These are phyloP conservation scores for Eupithecia pulchellata DNA, from an alignment of 2,888 invertebrate species.

Conservation along the genomic window DNA sequence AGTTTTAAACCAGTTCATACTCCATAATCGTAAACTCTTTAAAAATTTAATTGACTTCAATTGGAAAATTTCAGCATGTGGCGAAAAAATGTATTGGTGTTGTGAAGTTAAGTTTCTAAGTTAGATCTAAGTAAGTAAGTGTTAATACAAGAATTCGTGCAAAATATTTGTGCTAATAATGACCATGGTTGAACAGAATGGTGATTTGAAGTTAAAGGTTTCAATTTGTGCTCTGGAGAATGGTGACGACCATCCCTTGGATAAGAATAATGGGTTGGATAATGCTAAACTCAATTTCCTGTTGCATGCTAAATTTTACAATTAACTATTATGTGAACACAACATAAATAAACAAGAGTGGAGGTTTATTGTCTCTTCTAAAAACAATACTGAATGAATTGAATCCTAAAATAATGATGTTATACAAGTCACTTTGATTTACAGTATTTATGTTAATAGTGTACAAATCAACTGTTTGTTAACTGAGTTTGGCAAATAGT, in stretches of 20 bases:
- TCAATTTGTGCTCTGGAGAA: neutral
- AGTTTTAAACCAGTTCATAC: too few species aligned
- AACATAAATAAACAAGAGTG: neutral
- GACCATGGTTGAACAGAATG: neutral
- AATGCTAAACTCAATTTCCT: neutral
- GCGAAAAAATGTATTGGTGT: too few species aligned
- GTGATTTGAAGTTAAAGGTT: neutral
- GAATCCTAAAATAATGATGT: neutral
- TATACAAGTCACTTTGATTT: neutral
- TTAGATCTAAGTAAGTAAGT: too few species aligned
- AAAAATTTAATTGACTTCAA: too few species aligned
- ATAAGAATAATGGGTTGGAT: neutral
- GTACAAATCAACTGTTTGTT: neutral
- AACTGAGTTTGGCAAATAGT: neutral
- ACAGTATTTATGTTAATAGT: neutral
- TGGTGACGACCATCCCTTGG: neutral
- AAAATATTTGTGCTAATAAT: neutral
- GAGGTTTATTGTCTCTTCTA: neutral
- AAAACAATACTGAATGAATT: neutral
- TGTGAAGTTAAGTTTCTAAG: too few species aligned
- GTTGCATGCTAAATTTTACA: neutral
- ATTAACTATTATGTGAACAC: neutral
- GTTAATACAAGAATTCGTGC: neutral
- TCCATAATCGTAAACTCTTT: too few species aligned
- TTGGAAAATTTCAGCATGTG: too few species aligned